Evolutionary conservation across 2,113 vertebrate species (phyloP), one percentile per base, ranked within the genome.

Genomic region (Microtus pennsylvanicus): DNA sequence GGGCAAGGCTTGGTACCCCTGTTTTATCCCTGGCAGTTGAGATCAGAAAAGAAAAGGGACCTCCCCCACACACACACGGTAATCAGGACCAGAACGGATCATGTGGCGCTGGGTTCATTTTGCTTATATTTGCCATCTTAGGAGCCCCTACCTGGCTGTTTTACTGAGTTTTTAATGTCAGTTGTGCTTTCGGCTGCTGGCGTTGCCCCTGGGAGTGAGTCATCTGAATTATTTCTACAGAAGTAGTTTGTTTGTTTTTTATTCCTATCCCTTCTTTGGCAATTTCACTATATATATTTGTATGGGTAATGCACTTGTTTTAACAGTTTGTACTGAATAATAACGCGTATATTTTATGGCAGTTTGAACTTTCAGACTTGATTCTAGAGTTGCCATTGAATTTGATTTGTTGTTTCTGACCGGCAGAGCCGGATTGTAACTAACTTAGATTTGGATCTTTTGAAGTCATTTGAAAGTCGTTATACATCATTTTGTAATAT

Each of bases 51-150:
- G 2, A 52, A 52, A 52, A 14, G 50, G 50, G 12, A 3, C 2
- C 12, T 2, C 50, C 50, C 11, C 50, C 50, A 2, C 9, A 0
- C 10, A 2, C 50, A 12, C 12, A 3, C 12, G 12, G 2, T 52
- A 14, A 14, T 52, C 50, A 52, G 50, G 13, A 52, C 47, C 50
- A 19, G 24, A 65, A 72, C 67, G 1, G 61, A 33, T 55, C 50
- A 30, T 52, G 38, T 67, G 30, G 83, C 70, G 4, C 42, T 50
- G 83, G n/a, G 26, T 87, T 90, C 89, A 26, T 90, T n/a, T 85
- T 24, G 94, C 19, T 74, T 42, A 0, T 58, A 21, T 42, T 72
- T 74, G 76, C 5, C 80, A 35, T 52, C 65, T 75, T 70, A 16
- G 33, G 47, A 42, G 42, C 33, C 1, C 22, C 35, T 78, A 58